Conservation (phyloP, 2,797 vertebrate genomes). For the Tympanoctomys barrerae region DNA sequence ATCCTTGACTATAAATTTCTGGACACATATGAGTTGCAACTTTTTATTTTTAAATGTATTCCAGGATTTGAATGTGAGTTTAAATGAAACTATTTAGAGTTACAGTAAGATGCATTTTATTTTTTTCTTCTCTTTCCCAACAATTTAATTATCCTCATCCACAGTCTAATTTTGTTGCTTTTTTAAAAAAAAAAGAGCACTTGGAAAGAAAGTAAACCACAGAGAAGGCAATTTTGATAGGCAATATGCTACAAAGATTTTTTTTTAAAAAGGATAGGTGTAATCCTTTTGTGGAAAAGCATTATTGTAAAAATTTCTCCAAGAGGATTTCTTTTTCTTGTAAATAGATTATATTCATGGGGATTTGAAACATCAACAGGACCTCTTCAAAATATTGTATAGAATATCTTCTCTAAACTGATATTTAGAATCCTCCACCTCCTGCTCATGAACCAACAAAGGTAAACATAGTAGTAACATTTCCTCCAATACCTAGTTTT, state of each 20-base stretch:
- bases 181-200: background rate
- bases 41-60: constrained; percentile 39
- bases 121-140: constrained; percentile 2
- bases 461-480: constrained; percentile 21
- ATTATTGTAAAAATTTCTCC: constrained; percentile 23
- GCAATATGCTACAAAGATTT: background rate
- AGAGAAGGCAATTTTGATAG: constrained; percentile 33
- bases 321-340: constrained; percentile 46
- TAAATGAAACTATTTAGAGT: background rate
- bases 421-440: constrained; percentile 54
- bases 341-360: background rate
- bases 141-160: constrained; percentile 3
- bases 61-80: background rate
- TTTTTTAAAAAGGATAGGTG: background rate
- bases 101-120: background rate
- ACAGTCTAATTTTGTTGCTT: background rate
- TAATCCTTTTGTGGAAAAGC: constrained; percentile 41
- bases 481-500: background rate
- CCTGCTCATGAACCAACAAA: background rate
- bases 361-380: constrained; percentile 62
- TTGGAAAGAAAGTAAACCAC: background rate
- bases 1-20: constrained; percentile 14
- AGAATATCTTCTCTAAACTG: constrained; percentile 62
- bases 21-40: background rate
- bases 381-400: constrained; percentile 64